A percentile compares a stretch with the other conserved stretches of the same genome.
phyloP scores from a whole-genome alignment of 2,888 invertebrate species.

The Phrixothrix hirtus region DNA sequence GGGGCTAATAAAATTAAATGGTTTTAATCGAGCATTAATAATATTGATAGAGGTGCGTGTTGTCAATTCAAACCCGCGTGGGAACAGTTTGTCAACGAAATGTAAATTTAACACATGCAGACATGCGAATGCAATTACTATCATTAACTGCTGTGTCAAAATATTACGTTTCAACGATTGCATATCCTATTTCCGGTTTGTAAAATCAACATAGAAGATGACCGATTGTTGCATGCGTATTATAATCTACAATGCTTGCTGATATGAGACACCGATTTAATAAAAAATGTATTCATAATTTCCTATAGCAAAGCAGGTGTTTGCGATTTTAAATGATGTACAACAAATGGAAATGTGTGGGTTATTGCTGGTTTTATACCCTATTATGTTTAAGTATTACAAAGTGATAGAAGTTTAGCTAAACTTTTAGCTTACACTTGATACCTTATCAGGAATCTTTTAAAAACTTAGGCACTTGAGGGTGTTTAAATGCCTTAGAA shows the following conservation, averaged over 20 bases:
- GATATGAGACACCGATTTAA: no score
- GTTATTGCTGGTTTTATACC: no score
- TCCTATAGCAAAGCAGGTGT: no score
- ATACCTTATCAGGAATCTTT: conserved; percentile 2
- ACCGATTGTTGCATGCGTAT: conserved; percentile 9
- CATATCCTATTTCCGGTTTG: conserved; percentile 20
- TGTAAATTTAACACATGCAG: conserved; percentile 19
- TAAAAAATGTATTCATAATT: no score
- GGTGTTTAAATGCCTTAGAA: no score
- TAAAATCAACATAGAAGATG: conserved; percentile 15
- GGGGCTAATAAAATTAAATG: no score
- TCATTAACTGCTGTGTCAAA: conserved; percentile 22
- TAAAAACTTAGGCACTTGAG: conserved; percentile 3
- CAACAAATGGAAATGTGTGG: no score
- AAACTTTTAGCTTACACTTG: neutral
- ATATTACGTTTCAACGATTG: conserved; percentile 12
- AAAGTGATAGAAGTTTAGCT: neutral
- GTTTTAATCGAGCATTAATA: neutral
- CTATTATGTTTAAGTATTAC: neutral
- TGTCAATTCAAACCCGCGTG: conserved; percentile 5
- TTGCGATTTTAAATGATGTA: no score
- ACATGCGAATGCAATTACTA: conserved; percentile 25
- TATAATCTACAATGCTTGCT: neutral
- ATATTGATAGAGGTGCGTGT: conserved; percentile 1
- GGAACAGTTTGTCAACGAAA: conserved; percentile 12